These are phyloP conservation scores for Myotis brandtii DNA, from an alignment of 2,113 vertebrate species.

Conservation along the genomic window DNA sequence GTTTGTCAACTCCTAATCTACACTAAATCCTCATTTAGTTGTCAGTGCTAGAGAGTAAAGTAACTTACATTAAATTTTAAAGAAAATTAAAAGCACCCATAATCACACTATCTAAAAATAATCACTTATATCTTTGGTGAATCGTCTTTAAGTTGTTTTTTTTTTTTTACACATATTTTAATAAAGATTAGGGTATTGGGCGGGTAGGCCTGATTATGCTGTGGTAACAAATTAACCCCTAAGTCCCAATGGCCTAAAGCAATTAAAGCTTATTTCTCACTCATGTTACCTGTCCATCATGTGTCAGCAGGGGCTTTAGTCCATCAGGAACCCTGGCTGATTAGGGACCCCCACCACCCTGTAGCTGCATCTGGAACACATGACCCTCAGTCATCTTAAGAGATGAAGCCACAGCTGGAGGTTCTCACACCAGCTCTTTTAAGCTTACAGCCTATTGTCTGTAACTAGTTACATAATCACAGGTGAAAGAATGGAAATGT, in stretches of 20 bases:
- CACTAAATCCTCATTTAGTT: background rate
- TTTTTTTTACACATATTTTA: background rate
- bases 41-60: background rate
- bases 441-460: background rate
- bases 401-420: background rate
- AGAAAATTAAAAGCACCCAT: background rate
- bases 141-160: background rate
- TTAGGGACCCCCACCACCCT: background rate
- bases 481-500: background rate
- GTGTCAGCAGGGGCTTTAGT: background rate
- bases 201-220: background rate
- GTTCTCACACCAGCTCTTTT: background rate
- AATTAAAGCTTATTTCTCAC: background rate
- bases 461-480: background rate
- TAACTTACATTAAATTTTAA: background rate
- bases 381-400: background rate
- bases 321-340: background rate
- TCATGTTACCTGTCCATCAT: background rate
- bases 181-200: background rate
- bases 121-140: background rate
- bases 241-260: background rate
- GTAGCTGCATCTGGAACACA: background rate
- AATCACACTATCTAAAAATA: background rate
- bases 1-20: background rate
- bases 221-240: background rate